Conservation (phyloP, 2,888 invertebrate species). For the Artemia sp. region DNA sequence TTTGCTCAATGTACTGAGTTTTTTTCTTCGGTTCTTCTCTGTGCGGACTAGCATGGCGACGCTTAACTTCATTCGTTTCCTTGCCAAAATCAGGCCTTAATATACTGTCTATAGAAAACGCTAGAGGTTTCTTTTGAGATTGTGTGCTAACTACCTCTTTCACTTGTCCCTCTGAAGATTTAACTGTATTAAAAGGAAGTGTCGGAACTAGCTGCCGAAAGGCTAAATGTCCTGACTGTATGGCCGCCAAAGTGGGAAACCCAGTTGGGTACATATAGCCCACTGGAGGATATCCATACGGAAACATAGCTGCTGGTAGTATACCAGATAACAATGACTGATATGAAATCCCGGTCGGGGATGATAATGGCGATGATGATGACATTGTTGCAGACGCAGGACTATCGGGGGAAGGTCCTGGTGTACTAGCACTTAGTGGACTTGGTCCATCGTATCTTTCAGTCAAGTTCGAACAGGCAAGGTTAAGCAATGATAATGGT, state of each 20-base stretch:
- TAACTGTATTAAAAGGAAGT: background rate
- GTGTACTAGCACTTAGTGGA: conserved; percentile 23
- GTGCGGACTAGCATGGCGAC: background rate
- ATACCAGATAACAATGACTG: background rate
- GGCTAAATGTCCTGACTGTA: background rate
- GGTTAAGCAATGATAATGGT: conserved; percentile 4
- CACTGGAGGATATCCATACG: conserved; percentile 11
- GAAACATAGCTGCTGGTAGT: conserved; percentile 10
- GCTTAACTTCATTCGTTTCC: background rate
- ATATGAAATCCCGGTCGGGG: conserved; percentile 20
- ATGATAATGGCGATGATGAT: conserved; percentile 19
- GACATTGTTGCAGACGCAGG: conserved; percentile 22
- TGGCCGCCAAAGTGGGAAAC: background rate
- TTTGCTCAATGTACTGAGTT: background rate
- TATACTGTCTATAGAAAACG: conserved; percentile 22
- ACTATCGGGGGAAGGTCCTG: conserved; percentile 22
- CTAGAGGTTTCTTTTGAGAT: conserved; percentile 15
- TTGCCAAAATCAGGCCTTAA: conserved; percentile 22
- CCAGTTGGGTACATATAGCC: background rate
- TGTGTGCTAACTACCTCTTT: background rate
- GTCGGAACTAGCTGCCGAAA: conserved; percentile 12
- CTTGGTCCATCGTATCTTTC: conserved; percentile 19
- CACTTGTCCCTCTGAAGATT: conserved; percentile 10
- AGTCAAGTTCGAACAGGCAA: background rate
- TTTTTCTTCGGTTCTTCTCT: background rate